Evolutionary conservation across 2,113 vertebrate species (phyloP).

Genomic region (Cinclus mexicanus): DNA sequence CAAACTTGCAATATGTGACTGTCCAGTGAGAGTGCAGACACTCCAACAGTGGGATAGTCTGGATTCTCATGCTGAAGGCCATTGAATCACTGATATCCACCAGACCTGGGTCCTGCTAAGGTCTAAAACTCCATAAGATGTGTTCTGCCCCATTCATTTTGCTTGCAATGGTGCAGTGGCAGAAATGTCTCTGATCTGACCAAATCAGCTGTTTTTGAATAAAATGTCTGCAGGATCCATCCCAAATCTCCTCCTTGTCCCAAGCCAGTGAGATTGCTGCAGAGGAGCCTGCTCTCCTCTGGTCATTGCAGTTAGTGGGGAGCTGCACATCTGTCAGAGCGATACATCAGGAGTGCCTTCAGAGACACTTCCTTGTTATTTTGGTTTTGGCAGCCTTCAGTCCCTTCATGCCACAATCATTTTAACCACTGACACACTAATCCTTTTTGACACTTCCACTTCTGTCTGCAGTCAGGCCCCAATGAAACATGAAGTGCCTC

Average conservation of each 20-base stretch:
- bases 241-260: background rate
- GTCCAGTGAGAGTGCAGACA: background rate
- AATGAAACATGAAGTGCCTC: background rate
- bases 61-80: background rate
- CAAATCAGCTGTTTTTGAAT: background rate
- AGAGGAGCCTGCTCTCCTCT: background rate
- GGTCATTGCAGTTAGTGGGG: background rate
- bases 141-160: background rate
- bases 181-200: background rate
- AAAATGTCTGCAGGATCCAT: background rate
- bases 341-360: background rate
- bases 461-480: background rate
- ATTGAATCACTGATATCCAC: background rate
- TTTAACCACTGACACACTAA: slow-evolving; percentile 14
- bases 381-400: background rate
- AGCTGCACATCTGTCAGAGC: background rate
- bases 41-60: background rate
- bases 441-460: background rate
- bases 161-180: accelerated
- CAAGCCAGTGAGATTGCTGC: background rate
- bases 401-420: background rate
- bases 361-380: slow-evolving; percentile 2
- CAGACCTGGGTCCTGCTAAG: background rate
- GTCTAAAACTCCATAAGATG: background rate
- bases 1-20: background rate